These are phyloP conservation scores for Taenaris catops DNA, from an alignment of 2,888 invertebrate species.

Conservation along the genomic window DNA sequence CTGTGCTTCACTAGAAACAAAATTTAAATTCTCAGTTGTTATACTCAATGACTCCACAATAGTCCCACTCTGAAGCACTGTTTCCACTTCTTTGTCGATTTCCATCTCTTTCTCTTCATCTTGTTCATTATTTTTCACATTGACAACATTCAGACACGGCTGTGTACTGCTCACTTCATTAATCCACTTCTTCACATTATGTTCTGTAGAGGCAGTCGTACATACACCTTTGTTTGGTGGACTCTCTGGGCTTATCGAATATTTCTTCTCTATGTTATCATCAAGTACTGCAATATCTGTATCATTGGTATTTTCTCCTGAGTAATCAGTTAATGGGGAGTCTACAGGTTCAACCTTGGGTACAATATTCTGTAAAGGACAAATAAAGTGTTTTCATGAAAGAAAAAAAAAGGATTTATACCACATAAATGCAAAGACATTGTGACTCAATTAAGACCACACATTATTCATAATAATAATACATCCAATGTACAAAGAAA, in stretches of 20 bases:
- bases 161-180: slow-evolving; percentile 71
- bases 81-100: slow-evolving; percentile 73
- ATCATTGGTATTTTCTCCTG: slow-evolving; percentile 64
- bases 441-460: too few species aligned
- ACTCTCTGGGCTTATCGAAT: slow-evolving; percentile 38
- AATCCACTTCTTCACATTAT: slow-evolving; percentile 54
- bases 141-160: slow-evolving; percentile 47
- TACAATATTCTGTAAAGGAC: slow-evolving; percentile 49
- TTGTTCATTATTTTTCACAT: slow-evolving; percentile 43
- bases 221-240: slow-evolving; percentile 39
- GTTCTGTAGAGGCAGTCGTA: slow-evolving; percentile 34
- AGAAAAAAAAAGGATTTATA: too few species aligned
- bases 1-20: slow-evolving; percentile 58
- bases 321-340: slow-evolving; percentile 62
- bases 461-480: too few species aligned
- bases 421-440: too few species aligned
- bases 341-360: slow-evolving; percentile 65
- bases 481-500: too few species aligned
- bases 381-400: too few species aligned
- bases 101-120: slow-evolving; percentile 61
- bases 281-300: slow-evolving; percentile 59
- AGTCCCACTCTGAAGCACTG: slow-evolving; percentile 68
- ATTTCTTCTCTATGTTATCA: slow-evolving; percentile 50
- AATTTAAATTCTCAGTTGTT: slow-evolving; percentile 61
- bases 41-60: slow-evolving; percentile 68